Evolutionary conservation across 1,140 invertebrate genomes (phyloP), one percentile per base, ranked within the genome.

Genomic region (Drosophila hydei): DNA sequence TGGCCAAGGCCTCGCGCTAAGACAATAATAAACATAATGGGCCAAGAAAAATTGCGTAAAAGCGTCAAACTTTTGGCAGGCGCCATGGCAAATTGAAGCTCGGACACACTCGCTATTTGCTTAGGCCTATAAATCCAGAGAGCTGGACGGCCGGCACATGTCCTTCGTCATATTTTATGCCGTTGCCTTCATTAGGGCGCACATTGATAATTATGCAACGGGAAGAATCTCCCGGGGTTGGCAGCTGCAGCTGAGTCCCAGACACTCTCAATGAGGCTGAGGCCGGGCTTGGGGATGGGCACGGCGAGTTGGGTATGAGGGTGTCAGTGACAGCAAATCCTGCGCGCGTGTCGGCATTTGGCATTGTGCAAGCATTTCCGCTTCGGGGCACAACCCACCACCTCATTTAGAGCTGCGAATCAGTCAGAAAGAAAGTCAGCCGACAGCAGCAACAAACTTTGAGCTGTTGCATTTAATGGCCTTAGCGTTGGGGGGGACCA

Each of bases 21-120:
- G 77, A 87, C 79, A 85, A 85, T 79, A 84, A 85, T 84, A 85
- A 85, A 84, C 58, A 84, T 87, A 87, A 87, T 78, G 77, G 77
- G 63, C 71, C 70, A 68, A 77, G 77, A 73, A 63, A 74, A 80
- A 84, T 85, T 69, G 76, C 80, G 76, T 76, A 73, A 73, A 70
- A 71, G 76, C 68, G 69, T 74, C 62, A 62, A 65, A 78, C 43
- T 47, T 64, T 67, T 68, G 47, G 59, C 19, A 60, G 36, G 12
- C 51, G 68, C 45, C 67, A 9, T n/a, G 33, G 3, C 47, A 64
- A 68, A 64, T 75, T 71, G 60, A 76, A 65, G 52, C 43, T 45
- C 50, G 25, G 40, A 45, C 48, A 43, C 18, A 43, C 19, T 51
- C 19, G 14, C 48, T 48, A 43, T 59, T 54, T 40, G 58, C 50